phyloP scores from a whole-genome alignment of 2,888 invertebrate species.

The Sminthurides aquaticus region DNA sequence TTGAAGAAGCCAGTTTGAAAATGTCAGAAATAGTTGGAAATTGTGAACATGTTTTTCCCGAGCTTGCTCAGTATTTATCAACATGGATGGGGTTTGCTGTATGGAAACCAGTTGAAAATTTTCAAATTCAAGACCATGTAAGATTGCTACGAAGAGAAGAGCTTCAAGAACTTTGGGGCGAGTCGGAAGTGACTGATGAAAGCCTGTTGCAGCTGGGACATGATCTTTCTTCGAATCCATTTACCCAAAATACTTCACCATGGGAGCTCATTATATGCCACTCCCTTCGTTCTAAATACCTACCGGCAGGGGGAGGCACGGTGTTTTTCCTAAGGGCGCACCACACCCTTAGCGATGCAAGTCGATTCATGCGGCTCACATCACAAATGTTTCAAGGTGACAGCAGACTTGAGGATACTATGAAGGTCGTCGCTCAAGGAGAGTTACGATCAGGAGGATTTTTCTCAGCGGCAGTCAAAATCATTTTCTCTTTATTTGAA shows the following conservation, averaged over 20 bases:
- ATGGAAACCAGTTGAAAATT: not conserved
- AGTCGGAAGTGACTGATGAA: not conserved
- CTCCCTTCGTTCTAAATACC: not conserved
- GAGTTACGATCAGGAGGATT: no score
- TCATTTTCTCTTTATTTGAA: no score
- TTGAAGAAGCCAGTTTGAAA: not conserved
- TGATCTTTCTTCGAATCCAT: not conserved
- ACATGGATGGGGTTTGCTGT: not conserved
- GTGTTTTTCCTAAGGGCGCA: not conserved
- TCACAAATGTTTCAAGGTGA: not conserved
- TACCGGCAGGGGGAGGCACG: not conserved
- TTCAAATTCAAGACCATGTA: not conserved
- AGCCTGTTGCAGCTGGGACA: not conserved
- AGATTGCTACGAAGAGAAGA: not conserved
- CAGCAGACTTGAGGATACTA: no score
- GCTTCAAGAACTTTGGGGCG: not conserved
- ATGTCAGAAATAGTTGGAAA: not conserved
- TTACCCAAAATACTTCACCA: not conserved
- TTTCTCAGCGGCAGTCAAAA: no score
- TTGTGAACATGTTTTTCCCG: not conserved
- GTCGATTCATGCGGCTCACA: not conserved
- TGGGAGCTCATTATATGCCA: not conserved
- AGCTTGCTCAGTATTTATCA: not conserved
- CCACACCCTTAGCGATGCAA: not conserved
- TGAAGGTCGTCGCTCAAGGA: no score